Conservation (phyloP, 2,113 vertebrate species). For the Ophthalmolycus amberensis region DNA sequence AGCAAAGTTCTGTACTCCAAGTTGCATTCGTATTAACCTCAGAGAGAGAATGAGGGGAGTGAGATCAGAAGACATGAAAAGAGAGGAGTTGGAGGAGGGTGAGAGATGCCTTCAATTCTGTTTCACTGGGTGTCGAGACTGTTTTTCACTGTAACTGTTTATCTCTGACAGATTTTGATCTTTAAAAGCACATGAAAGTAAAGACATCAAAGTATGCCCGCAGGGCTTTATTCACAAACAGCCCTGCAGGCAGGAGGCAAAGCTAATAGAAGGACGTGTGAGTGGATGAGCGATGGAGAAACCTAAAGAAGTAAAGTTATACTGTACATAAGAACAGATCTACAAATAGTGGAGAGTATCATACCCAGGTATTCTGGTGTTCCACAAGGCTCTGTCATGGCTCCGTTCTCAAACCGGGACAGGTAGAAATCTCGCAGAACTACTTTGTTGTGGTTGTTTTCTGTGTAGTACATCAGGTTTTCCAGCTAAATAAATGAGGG, state of each 20-base stretch:
- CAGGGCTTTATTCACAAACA: slow-evolving; percentile 7
- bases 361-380: slow-evolving; percentile 89
- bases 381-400: slow-evolving; percentile 89
- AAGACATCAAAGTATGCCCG: slow-evolving; percentile 12
- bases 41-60: neutral
- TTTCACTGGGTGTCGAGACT: slow-evolving; percentile 26
- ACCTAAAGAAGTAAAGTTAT: neutral
- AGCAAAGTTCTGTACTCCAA: slow-evolving; percentile 47
- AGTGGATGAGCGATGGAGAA: neutral
- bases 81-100: neutral
- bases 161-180: slow-evolving; percentile 29
- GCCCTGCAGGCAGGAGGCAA: neutral
- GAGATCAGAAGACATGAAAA: slow-evolving; percentile 32
- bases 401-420: slow-evolving; percentile 87
- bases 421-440: slow-evolving; percentile 89
- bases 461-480: slow-evolving; percentile 90
- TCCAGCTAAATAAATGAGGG: slow-evolving; percentile 81
- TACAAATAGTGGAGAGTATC: neutral
- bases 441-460: slow-evolving; percentile 89
- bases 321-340: neutral
- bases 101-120: slow-evolving; percentile 35
- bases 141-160: slow-evolving; percentile 6
- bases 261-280: neutral
- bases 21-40: slow-evolving; percentile 42
- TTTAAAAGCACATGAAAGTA: slow-evolving; percentile 23